Evolutionary conservation across 2,113 vertebrate genomes (phyloP), one percentile per base, ranked within the genome.

Genomic region (Rhinopomastus cyanomelas): DNA sequence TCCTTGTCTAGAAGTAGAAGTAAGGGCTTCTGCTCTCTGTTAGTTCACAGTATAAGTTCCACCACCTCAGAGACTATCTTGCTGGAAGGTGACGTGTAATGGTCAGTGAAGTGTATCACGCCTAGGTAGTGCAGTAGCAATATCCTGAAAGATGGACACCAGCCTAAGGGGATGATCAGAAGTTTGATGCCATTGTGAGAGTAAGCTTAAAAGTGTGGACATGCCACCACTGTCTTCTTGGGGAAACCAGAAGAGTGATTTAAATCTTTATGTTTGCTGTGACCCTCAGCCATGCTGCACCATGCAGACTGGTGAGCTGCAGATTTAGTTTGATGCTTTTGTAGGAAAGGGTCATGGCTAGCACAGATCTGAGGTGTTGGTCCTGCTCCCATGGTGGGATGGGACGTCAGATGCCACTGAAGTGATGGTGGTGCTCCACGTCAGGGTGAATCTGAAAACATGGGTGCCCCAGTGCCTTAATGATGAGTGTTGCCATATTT

Each of bases 391-490:
- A 1, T 16, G 32, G 26, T 3, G 3, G 36, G 32, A 14, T 19
- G 30, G 42, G 42, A 61, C 32, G 11, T 83, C 1, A 2, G 49
- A 6, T 79, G 62, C 15, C 0, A 1, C 60, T 55, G 62, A 51
- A 39, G 10, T 49, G 22, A 16, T 32, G 53, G 42, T 37, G 44
- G 39, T 75, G 53, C 56, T 44, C 5, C 11, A 4, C 0, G 4
- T 20, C 19, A 51, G 34, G 27, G 56, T 8, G 30, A 69, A 37
- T 53, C 59, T 66, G 65, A 66, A 81, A 37, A 42, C 9, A 8
- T 0, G 4, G 7, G 12, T 21, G 34, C 37, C 34, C 8, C 2
- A 62, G 36, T 0, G 0, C 37, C 22, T 53, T 55, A 12, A 21
- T 0, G 6, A 9, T 6, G 49, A 75, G 12, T 75, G 17, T 81